phyloP scores from a whole-genome alignment of 2,113 vertebrate genomes.

The Anas platyrhynchos region DNA sequence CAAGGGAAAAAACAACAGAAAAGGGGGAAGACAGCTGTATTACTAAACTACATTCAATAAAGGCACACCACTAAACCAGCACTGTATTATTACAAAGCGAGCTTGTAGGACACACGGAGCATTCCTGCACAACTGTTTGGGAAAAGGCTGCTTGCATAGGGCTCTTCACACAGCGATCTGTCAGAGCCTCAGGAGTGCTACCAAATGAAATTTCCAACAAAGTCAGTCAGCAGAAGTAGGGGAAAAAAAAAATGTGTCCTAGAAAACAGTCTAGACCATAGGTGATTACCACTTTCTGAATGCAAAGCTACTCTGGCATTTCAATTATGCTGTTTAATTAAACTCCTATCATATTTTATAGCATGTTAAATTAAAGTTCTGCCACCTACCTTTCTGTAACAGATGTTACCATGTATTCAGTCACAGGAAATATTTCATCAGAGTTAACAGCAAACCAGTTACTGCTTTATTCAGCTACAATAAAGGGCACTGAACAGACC shows the following conservation, averaged over 20 bases:
- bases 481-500: neutral
- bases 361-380: neutral
- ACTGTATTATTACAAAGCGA: neutral
- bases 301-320: neutral
- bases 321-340: neutral
- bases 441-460: neutral
- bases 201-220: neutral
- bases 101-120: neutral
- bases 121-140: neutral
- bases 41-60: neutral
- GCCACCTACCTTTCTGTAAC: constrained; percentile 40
- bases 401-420: neutral
- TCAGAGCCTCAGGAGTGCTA: neutral
- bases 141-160: neutral
- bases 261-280: neutral
- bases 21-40: neutral
- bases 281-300: neutral
- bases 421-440: constrained; percentile 18
- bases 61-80: neutral
- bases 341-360: neutral
- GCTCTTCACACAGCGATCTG: neutral
- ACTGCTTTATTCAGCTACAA: neutral
- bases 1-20: too few relatives aligned
- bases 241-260: neutral
- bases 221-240: neutral